Conservation (phyloP, 1,140 invertebrate genomes). For the Cyclargus thomasi region DNA sequence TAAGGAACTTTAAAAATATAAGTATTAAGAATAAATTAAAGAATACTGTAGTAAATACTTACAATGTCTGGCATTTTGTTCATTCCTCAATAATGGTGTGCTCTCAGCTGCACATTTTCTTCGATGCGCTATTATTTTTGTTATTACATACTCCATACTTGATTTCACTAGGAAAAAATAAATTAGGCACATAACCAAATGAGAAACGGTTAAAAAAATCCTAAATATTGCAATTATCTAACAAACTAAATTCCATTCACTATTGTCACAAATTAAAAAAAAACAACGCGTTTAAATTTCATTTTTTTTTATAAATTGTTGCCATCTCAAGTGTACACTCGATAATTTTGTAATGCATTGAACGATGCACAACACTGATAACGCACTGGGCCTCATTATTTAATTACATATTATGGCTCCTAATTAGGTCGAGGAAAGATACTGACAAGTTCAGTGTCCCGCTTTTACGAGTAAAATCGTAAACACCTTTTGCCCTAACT, state of each 20-base stretch:
- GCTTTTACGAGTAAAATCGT: not conserved
- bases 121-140: not conserved
- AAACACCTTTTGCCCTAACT: not conserved
- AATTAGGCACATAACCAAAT: not conserved
- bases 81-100: not conserved
- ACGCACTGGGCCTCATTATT: not conserved
- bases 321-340: conserved; percentile 4
- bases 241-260: not conserved
- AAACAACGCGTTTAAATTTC: not conserved
- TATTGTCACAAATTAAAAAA: not conserved
- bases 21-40: not conserved
- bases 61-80: not conserved
- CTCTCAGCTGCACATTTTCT: not conserved
- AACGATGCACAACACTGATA: not conserved
- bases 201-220: not conserved
- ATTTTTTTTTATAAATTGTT: not conserved
- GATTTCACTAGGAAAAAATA: not conserved
- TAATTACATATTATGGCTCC: not conserved
- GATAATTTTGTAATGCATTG: not conserved
- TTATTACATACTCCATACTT: not conserved
- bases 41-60: not conserved
- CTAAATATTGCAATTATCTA: not conserved
- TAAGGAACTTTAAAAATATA: not conserved
- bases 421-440: conserved; percentile 6
- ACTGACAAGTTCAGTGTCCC: conserved; percentile 8